phyloP scores from a whole-genome alignment of 2,888 invertebrate genomes.

The Erebia aethiops region DNA sequence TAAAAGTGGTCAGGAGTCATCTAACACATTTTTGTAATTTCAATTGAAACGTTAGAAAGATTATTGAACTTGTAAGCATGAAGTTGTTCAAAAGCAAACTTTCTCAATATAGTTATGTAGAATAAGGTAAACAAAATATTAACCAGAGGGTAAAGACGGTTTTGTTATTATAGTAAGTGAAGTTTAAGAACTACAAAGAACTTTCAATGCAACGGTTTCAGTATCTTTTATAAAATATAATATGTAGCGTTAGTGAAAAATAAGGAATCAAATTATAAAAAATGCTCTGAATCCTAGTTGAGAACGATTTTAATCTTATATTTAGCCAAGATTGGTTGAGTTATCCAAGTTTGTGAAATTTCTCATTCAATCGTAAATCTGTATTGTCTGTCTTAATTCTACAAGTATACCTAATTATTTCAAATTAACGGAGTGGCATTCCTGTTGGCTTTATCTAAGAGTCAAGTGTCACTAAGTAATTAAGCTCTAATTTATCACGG shows the following conservation, averaged over 20 bases:
- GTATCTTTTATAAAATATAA: too few species aligned
- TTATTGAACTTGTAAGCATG: background rate
- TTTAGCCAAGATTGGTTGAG: background rate
- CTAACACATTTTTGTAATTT: background rate
- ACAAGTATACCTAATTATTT: conserved; percentile 3
- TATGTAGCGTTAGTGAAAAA: background rate
- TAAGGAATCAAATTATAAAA: too few species aligned
- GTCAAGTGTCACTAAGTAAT: conserved; percentile 23
- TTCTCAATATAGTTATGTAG: conserved; percentile 21
- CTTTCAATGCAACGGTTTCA: conserved; percentile 38
- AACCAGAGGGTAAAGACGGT: conserved; percentile 22
- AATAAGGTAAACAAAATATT: conserved; percentile 27
- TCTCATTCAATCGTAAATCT: background rate
- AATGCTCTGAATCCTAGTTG: background rate
- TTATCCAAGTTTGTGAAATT: background rate
- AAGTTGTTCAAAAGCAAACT: conserved; percentile 18
- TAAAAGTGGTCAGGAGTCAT: background rate
- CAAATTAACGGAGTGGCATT: conserved; percentile 15
- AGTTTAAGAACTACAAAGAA: conserved; percentile 63
- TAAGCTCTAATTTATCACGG: conserved; percentile 23
- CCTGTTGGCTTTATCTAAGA: conserved; percentile 20
- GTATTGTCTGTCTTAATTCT: background rate
- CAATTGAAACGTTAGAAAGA: background rate
- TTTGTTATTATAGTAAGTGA: conserved; percentile 45
- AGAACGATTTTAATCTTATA: background rate